Base-by-base conservation (phyloP, 1,140 invertebrate genomes). In the Orius insidiosus region DNA sequence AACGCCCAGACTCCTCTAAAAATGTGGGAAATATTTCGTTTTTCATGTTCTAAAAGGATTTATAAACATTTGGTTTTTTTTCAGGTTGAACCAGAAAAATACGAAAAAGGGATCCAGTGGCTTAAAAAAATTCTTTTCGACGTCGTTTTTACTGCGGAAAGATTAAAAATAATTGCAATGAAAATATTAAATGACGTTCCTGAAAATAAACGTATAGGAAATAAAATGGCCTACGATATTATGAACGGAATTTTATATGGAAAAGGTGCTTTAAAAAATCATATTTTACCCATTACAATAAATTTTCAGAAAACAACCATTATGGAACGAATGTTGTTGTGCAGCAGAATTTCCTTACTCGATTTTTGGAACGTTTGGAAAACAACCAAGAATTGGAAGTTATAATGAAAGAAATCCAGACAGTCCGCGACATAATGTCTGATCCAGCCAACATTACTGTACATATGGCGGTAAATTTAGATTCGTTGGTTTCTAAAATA, bases 81-180 rank as follows among this genome's bases (percentile, higher is more conserved):
- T n/a, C n/a, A 85, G 80, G 68, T 82, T 15, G 83, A 87, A 62
- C 69, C 76, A 8, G 63, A 69, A 32, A 81, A 87, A 55, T 90
- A 85, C 58, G 66, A 70, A 4, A 71, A 71, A 55, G 78, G 80
- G 1, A 71, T 92, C 1, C 63, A 75, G 39, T 87, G 84, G 74
- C 60, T 89, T 9, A 69, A 75, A 53, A 78, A 87, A 53, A 60
- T 90, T 1, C 60, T 92, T 7, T 83, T 76, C 53, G 57, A 75
- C 3, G 73, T 77, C 9, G 67, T 75, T 49, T 75, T 90, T 45
- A 78, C 71, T 4, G 65, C 69, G 14, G 78, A 86, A 34, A 68
- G 85, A 55, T 59, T 89, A 4, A 72, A 77, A 56, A 76, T 86
- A 8, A 75, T 84, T 45, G 74, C 77, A 3, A 71, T 74, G 42